Conservation (phyloP, 2,113 vertebrate genomes). For the Labrus mixtus region DNA sequence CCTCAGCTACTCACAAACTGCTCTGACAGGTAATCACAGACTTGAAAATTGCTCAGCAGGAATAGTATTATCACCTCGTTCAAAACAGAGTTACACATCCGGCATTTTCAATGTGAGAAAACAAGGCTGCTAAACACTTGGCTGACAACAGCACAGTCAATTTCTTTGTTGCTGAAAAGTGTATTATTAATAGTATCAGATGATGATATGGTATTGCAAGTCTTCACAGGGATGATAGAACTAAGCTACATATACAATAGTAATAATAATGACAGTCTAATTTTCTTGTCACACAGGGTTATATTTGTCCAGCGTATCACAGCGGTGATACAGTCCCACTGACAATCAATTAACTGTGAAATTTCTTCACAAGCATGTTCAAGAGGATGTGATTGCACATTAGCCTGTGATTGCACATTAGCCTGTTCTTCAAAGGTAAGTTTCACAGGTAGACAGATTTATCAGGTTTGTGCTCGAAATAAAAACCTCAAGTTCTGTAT, state of each 20-base stretch:
- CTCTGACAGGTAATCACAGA: constrained; percentile 7
- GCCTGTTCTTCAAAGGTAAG: no score
- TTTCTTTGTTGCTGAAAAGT: background rate
- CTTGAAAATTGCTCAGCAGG: background rate
- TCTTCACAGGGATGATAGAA: constrained; percentile 8
- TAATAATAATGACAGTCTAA: constrained; percentile 31
- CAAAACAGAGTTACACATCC: background rate
- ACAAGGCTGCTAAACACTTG: background rate
- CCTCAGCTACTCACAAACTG: background rate
- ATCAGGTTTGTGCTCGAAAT: constrained; percentile 3
- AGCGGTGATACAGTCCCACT: constrained; percentile 27
- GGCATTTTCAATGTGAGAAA: background rate
- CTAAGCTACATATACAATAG: constrained; percentile 15
- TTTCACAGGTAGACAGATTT: constrained; percentile 1
- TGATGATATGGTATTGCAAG: constrained; percentile 17
- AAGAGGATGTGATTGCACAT: background rate
- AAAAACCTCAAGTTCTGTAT: background rate
- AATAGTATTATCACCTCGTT: constrained; percentile 4
- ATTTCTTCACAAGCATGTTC: constrained; percentile 26
- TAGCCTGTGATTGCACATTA: no score
- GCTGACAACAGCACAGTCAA: background rate
- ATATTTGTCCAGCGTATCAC: background rate
- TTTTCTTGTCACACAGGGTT: constrained; percentile 27
- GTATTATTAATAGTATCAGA: background rate
- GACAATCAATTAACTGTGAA: constrained; percentile 26